Percentiles rank a stretch among this genome's conserved stretches.
Conservation (phyloP, 1,140 invertebrate genomes). For the Drosophila ficusphila region DNA sequence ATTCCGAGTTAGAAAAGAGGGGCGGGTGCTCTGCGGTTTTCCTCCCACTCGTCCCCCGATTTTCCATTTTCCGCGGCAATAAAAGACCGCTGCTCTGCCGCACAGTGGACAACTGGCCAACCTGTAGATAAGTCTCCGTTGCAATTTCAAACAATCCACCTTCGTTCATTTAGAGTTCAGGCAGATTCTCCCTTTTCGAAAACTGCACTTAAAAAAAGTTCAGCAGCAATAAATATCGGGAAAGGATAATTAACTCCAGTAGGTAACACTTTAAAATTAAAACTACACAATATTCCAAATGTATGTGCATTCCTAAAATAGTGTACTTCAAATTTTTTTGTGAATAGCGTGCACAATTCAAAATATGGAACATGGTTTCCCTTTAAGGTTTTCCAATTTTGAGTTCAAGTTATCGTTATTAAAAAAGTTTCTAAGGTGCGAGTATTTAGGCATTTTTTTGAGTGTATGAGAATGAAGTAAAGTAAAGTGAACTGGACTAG, state of each 20-base stretch:
- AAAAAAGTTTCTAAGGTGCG: no score
- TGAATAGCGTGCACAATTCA: no score
- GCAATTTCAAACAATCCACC: slow-evolving; percentile 27
- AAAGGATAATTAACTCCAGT: no score
- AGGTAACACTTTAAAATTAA: no score
- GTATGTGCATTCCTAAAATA: no score
- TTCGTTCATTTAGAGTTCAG: slow-evolving; percentile 14
- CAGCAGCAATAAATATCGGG: no score
- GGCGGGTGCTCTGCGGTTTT: not conserved
- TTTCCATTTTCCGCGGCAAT: slow-evolving; percentile 5
- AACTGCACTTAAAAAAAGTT: not conserved
- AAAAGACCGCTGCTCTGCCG: slow-evolving; percentile 16
- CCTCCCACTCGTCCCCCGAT: not conserved
- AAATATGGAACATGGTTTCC: no score
- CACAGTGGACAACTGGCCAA: slow-evolving; percentile 21
- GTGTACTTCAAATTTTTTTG: no score
- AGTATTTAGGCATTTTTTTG: not conserved
- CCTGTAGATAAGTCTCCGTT: slow-evolving; percentile 11
- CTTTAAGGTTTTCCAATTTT: no score
- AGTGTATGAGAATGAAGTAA: not conserved
- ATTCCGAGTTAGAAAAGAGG: not conserved
- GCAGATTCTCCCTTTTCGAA: slow-evolving; percentile 18
- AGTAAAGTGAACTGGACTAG: slow-evolving; percentile 5
- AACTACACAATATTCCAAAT: no score
- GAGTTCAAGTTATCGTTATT: not conserved